Evolutionary conservation across 2,888 invertebrate genomes (phyloP).

Genomic region (Bhutanitis thaidina): DNA sequence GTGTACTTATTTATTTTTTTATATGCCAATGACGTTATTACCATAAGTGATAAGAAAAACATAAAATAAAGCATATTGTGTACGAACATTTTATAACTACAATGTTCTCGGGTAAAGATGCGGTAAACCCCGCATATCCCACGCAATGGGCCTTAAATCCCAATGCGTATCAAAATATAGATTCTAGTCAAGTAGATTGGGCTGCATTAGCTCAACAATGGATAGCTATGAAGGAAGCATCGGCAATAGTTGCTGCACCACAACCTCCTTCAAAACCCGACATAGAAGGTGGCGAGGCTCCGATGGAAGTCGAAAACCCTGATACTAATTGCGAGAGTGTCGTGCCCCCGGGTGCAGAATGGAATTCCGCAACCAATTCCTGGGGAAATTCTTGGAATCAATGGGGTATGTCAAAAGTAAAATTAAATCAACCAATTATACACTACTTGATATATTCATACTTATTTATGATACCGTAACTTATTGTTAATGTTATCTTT

Average conservation of each 20-base stretch:
- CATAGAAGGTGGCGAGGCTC: constrained; percentile 90
- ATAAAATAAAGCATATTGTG: constrained; percentile 18
- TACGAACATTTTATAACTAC: constrained; percentile 25
- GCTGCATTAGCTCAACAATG: constrained; percentile 97
- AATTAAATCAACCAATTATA: too few relatives aligned
- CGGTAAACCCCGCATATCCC: constrained; percentile 82
- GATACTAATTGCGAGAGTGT: constrained; percentile 72
- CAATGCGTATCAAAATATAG: constrained; percentile 88
- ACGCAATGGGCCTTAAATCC: constrained; percentile 92
- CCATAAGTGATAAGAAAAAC: constrained; percentile 11
- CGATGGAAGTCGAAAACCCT: constrained; percentile 91
- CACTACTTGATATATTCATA: too few relatives aligned
- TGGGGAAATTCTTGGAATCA: constrained; percentile 70
- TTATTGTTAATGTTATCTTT: too few relatives aligned
- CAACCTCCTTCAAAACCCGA: constrained; percentile 80
- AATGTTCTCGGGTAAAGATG: constrained; percentile 82
- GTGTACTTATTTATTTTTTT: too few relatives aligned
- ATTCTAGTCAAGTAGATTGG: constrained; percentile 96
- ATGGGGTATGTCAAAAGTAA: constrained; percentile 56
- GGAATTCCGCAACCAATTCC: constrained; percentile 57
- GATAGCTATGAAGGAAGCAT: constrained; percentile 96
- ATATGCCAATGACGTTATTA: constrained; percentile 24
- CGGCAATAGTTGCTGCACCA: constrained; percentile 78
- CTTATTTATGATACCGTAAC: too few relatives aligned
- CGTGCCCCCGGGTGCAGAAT: constrained; percentile 48